Evolutionary conservation across 2,888 invertebrate genomes (phyloP), one percentile per base, ranked within the genome.

Genomic region (Ethmia dodecea): DNA sequence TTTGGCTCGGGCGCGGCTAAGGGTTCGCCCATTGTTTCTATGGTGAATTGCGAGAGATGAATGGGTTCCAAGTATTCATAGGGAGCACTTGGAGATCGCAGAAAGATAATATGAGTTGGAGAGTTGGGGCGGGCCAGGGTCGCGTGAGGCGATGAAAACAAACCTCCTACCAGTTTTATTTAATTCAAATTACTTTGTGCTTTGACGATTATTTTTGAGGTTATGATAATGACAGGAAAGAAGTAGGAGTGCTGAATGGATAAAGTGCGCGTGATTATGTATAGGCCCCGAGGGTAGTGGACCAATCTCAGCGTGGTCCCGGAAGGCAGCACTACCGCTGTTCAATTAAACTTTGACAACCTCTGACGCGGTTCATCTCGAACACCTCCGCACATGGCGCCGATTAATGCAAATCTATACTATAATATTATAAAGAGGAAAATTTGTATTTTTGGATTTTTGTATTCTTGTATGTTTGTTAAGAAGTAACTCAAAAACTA

Each of bases 341-440:
- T 89, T 89, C 89, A 90, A 90, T 91, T 90, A 90, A 90, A 90
- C 90, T 90, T 90, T 87, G 88, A 88, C 89, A 89, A 88, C 22
- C 22, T 3, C 22, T n/a, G 2, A 22, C 22, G 22, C 22, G n/a
- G n/a, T n/a, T n/a, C n/a, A n/a, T n/a, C 22, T 8, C 22, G 9
- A 8, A 3, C 22, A n/a, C 22, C 3, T 22, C 22, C 22, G 22
- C 22, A n/a, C 22, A 22, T n/a, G 22, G 9, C 3, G 8, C 9
- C n/a, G 9, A 4, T n/a, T 22, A 22, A 22, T n/a, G n/a, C n/a
- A n/a, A n/a, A n/a, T n/a, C n/a, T n/a, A n/a, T n/a, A n/a, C n/a
- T n/a, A n/a, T n/a, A n/a, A n/a, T n/a, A n/a, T n/a, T n/a, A n/a
- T n/a, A n/a, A n/a, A n/a, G n/a, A n/a, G n/a, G n/a, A n/a, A n/a